phyloP scores from a whole-genome alignment of 2,797 vertebrate species.

The Poliocrania exsul region DNA sequence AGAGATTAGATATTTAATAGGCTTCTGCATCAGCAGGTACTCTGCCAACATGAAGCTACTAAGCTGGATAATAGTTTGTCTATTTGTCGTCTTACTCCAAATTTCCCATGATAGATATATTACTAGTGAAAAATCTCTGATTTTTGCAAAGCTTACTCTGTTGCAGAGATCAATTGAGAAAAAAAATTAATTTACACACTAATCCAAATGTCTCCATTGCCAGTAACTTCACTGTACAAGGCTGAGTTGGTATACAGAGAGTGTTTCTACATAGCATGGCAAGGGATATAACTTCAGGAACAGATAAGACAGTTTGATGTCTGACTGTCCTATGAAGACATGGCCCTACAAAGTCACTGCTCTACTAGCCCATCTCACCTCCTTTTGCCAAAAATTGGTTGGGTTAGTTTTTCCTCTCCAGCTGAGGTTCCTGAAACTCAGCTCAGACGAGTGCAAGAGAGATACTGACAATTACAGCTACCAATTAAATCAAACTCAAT shows the following conservation, averaged over 20 bases:
- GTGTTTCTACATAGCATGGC: background rate
- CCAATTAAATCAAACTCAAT: background rate
- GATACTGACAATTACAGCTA: background rate
- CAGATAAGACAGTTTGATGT: background rate
- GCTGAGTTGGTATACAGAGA: background rate
- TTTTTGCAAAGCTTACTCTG: background rate
- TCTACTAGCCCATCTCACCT: background rate
- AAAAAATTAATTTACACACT: background rate
- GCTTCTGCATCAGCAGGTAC: background rate
- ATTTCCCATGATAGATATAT: background rate
- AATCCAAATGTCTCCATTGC: background rate
- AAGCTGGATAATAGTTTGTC: background rate
- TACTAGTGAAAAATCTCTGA: fast-evolving
- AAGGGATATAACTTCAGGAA: background rate
- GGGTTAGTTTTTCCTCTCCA: background rate
- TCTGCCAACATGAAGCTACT: background rate
- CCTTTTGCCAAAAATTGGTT: background rate
- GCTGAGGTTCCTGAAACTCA: background rate
- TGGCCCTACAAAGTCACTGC: background rate
- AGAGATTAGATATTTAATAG: background rate
- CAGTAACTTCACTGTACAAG: background rate
- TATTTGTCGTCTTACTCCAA: background rate
- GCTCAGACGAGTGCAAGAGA: background rate
- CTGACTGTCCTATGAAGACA: background rate
- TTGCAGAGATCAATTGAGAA: background rate